Conservation (phyloP, 1,140 invertebrate genomes). For the Drosophila lacertosa region DNA sequence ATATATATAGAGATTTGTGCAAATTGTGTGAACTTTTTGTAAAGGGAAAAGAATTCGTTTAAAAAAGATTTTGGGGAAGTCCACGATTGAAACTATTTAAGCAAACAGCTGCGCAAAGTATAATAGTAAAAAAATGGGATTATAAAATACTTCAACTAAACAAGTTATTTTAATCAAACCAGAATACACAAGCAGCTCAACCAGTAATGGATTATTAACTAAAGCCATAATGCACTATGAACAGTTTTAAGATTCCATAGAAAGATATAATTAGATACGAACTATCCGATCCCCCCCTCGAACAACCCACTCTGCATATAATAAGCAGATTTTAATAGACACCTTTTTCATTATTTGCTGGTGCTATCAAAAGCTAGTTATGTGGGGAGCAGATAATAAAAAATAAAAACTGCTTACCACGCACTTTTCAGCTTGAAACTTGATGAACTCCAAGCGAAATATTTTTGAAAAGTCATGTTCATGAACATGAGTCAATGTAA, state of each 20-base stretch:
- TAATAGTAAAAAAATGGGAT: too few relatives aligned
- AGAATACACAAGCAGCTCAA: too few relatives aligned
- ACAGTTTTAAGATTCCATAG: too few relatives aligned
- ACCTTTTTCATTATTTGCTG: neutral
- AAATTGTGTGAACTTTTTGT: slow-evolving; percentile 17
- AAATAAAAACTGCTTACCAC: slow-evolving; percentile 31
- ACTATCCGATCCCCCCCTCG: too few relatives aligned
- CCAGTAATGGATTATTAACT: too few relatives aligned
- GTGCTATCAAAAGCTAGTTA: slow-evolving; percentile 10
- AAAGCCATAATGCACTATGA: too few relatives aligned
- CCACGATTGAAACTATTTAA: too few relatives aligned
- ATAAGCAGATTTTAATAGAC: slow-evolving; percentile 2
- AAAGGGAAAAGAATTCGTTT: neutral
- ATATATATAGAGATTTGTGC: neutral
- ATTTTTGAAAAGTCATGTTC: slow-evolving; percentile 41
- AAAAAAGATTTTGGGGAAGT: too few relatives aligned
- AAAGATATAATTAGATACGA: neutral
- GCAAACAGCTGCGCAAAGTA: too few relatives aligned
- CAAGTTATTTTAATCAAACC: slow-evolving; percentile 25
- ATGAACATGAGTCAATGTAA: slow-evolving; percentile 34
- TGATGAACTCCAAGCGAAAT: slow-evolving; percentile 20
- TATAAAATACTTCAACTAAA: neutral
- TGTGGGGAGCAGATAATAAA: slow-evolving; percentile 7
- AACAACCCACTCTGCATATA: neutral
- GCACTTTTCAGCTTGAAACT: slow-evolving; percentile 25